Evolutionary conservation across 2,888 invertebrate genomes (phyloP).

Genomic region (Elgonia sp.): DNA sequence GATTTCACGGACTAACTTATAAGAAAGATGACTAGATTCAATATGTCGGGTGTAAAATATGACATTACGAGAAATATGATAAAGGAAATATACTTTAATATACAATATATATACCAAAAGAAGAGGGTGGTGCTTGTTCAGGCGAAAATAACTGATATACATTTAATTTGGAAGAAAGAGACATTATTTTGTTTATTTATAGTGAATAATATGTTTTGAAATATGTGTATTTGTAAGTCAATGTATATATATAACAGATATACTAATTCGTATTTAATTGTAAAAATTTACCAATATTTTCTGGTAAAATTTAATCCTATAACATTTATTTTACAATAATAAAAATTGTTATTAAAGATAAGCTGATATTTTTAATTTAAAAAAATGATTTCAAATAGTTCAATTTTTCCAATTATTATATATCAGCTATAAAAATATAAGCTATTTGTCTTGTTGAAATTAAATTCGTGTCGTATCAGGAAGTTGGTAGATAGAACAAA

Average conservation of each 20-base stretch:
- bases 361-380: too few relatives aligned
- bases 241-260: too few relatives aligned
- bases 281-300: too few relatives aligned
- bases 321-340: too few relatives aligned
- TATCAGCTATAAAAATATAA: background rate
- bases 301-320: too few relatives aligned
- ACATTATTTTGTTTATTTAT: background rate
- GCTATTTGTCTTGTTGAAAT: conserved; percentile 9
- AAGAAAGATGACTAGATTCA: conserved; percentile 62
- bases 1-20: conserved; percentile 56
- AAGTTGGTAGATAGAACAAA: conserved; percentile 12
- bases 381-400: too few relatives aligned
- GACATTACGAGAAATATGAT: conserved; percentile 65
- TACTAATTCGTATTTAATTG: too few relatives aligned
- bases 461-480: conserved; percentile 19
- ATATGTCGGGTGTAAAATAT: conserved; percentile 66
- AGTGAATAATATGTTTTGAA: too few relatives aligned
- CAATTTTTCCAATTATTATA: background rate
- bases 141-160: conserved; percentile 61
- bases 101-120: conserved; percentile 36
- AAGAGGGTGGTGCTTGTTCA: conserved; percentile 57
- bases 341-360: too few relatives aligned
- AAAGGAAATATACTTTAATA: conserved; percentile 68
- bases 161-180: conserved; percentile 53
- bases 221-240: too few relatives aligned